Base-by-base conservation (phyloP, 2,797 vertebrate genomes). In the Rhinichthys osculus region DNA sequence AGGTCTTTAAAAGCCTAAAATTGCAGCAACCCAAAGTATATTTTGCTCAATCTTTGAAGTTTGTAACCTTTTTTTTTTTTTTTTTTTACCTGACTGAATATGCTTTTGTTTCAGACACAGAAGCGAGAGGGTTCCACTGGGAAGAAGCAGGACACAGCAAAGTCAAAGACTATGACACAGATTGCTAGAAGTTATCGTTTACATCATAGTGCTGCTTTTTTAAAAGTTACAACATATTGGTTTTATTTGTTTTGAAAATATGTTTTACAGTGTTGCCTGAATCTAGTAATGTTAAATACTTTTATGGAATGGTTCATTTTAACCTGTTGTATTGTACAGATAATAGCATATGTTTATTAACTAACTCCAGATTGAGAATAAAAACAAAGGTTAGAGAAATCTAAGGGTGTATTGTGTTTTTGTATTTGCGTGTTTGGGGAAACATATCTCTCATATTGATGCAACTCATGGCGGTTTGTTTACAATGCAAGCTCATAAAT, bases 71-170 rank as follows among this genome's bases (percentile, higher is more conserved):
- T 78, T 59, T 40, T 3, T 0, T 21, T 23, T 78, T 59, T 40
- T 3, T 9, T 23, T 62, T 62, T 17, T 66, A 33, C 27, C 17
- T 17, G 27, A 67, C 78, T 8, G 27, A 47, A 21, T 10, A 50
- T 23, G 3, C 62, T 67, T 80, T 80, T 50, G 19, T 80, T 80
- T 50, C 27, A 67, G 62, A 67, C 78, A 80, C 42, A 23, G 78
- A 80, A 62, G 42, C 1, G 5, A 47, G 42, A 66, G 42, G 7
- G 17, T 35, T 80, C 11, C 7, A 67, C 19, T 67, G 14, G 16
- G 27, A 47, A 33, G 62, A 66, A 47, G 78, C 62, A 67, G 78
- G 40, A 33, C 77, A 64, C 10, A 33, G 78, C 6, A 13, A 44
- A 8, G 40, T 64, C 40, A 47, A 67, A 33, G 62, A 78, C 38